These are phyloP conservation scores for Holacanthus passer DNA, from an alignment of 2,113 vertebrate genomes.

Conservation along the genomic window DNA sequence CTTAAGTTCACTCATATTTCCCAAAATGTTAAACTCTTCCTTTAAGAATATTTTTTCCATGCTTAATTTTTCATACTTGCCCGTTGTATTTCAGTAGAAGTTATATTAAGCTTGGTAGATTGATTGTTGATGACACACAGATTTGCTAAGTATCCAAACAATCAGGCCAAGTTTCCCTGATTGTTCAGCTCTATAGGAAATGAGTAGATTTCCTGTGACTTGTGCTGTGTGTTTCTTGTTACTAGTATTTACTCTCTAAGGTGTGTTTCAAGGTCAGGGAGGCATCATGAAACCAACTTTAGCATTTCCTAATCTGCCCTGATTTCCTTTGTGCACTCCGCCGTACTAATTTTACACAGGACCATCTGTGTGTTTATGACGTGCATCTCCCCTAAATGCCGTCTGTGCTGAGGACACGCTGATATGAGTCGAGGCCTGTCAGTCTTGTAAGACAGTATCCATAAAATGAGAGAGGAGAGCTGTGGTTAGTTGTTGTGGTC, in stretches of 20 bases:
- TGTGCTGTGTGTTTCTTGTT: neutral
- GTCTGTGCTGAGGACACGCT: neutral
- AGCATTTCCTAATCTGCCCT: slow-evolving; percentile 1
- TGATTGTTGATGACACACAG: neutral
- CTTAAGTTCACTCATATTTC: no score
- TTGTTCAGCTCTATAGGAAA: neutral
- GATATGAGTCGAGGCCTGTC: slow-evolving; percentile 44
- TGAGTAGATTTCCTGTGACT: slow-evolving; percentile 9
- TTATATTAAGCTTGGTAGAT: neutral
- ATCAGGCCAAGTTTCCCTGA: neutral
- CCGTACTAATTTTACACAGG: neutral
- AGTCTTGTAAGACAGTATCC: slow-evolving; percentile 32
- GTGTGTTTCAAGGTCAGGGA: slow-evolving; percentile 16
- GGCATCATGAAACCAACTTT: slow-evolving; percentile 7
- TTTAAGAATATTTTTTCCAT: no score
- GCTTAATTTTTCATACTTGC: neutral
- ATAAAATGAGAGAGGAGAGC: slow-evolving; percentile 39
- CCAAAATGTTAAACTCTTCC: neutral
- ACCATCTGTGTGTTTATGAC: slow-evolving; percentile 13
- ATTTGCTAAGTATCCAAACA: neutral
- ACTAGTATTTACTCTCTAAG: slow-evolving; percentile 1
- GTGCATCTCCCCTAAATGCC: neutral
- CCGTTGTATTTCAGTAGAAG: neutral
- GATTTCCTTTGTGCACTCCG: neutral
- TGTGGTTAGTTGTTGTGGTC: slow-evolving; percentile 67